Evolutionary conservation across 2,888 invertebrate genomes (phyloP).

Genomic region (Tetranychus truncatus): DNA sequence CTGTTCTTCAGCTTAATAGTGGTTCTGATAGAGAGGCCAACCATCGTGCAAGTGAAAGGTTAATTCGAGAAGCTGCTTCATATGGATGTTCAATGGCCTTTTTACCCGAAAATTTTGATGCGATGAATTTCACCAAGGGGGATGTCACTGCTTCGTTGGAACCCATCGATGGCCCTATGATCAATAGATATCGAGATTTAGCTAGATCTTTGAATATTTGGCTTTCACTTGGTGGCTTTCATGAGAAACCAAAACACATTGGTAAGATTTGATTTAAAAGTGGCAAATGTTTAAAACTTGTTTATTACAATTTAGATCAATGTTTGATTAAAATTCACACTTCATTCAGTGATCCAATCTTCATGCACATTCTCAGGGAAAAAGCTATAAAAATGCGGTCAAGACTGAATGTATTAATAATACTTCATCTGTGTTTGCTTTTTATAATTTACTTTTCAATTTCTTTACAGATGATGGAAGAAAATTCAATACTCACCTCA

Average conservation of each 20-base stretch:
- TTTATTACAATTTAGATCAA: too few species aligned
- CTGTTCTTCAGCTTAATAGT: constrained; percentile 60
- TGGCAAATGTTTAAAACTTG: too few species aligned
- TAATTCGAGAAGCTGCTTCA: constrained; percentile 46
- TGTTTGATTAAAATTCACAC: too few species aligned
- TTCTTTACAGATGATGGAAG: constrained; percentile 34
- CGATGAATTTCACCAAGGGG: constrained; percentile 51
- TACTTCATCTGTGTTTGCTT: neutral
- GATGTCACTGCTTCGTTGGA: constrained; percentile 53
- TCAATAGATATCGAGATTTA: constrained; percentile 49
- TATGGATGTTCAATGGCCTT: constrained; percentile 56
- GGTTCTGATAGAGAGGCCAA: constrained; percentile 55
- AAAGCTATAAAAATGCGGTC: too few species aligned
- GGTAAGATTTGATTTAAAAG: neutral
- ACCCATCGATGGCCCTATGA: constrained; percentile 47
- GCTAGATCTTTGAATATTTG: constrained; percentile 57
- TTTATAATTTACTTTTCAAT: neutral
- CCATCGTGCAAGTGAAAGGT: constrained; percentile 43
- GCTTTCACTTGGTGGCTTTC: constrained; percentile 84
- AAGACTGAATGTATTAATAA: too few species aligned
- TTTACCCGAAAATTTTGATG: constrained; percentile 88
- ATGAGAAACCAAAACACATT: constrained; percentile 41
- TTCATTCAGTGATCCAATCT: too few species aligned
- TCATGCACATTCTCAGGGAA: too few species aligned
- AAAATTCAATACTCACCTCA: constrained; percentile 61